Evolutionary conservation across 2,113 vertebrate species (phyloP).

Genomic region (Pteronura brasiliensis): DNA sequence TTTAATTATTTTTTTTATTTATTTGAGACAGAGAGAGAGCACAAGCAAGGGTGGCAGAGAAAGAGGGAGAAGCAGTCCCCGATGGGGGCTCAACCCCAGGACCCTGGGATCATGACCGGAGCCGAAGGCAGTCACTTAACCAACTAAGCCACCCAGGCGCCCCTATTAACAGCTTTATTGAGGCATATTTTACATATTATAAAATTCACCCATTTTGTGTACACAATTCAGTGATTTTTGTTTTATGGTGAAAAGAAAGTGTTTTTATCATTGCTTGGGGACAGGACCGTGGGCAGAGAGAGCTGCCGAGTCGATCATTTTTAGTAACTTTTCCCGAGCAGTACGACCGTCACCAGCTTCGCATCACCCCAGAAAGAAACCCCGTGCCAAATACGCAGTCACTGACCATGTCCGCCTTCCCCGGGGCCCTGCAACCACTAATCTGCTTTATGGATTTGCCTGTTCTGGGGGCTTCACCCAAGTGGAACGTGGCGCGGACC

Average conservation of each 20-base stretch:
- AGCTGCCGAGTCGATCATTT: background rate
- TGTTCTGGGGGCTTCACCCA: background rate
- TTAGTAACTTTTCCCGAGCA: background rate
- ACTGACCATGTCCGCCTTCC: background rate
- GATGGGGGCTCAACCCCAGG: no score
- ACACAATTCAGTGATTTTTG: background rate
- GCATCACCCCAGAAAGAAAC: background rate
- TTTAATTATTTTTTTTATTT: no score
- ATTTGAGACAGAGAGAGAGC: no score
- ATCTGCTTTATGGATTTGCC: background rate
- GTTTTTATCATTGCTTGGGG: background rate
- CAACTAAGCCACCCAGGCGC: no score
- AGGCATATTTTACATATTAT: background rate
- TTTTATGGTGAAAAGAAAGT: background rate
- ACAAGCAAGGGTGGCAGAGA: no score
- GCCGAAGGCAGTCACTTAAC: no score
- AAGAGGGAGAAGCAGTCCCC: no score
- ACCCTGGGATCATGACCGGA: no score
- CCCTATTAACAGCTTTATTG: background rate
- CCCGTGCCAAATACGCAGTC: background rate
- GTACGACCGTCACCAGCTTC: background rate
- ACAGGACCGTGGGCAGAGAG: background rate
- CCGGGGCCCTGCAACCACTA: background rate
- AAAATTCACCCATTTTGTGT: background rate
- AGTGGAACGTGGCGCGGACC: background rate